phyloP scores from a whole-genome alignment of 2,113 vertebrate species.

The Forbesichthys papilliferus region DNA sequence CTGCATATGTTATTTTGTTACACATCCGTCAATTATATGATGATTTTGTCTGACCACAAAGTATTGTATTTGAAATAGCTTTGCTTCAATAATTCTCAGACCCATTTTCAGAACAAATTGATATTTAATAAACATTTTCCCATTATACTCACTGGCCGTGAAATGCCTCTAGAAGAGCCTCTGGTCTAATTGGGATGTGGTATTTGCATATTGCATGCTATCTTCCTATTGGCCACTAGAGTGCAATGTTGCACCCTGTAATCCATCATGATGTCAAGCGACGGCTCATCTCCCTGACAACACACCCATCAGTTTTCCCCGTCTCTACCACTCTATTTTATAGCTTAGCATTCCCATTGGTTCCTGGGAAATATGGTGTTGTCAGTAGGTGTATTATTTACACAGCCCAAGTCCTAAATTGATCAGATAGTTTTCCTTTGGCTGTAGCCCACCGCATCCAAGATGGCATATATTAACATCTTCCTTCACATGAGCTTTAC shows the following conservation, averaged over 20 bases:
- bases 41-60: too few relatives aligned
- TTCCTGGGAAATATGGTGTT: constrained; percentile 48
- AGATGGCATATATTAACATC: constrained; percentile 51
- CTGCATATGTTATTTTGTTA: neutral
- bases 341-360: constrained; percentile 31
- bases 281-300: constrained; percentile 22
- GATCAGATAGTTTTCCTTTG: constrained; percentile 43
- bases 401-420: constrained; percentile 43
- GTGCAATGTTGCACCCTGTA: constrained; percentile 65
- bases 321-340: constrained; percentile 40
- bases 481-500: constrained; percentile 35
- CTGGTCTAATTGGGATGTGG: neutral
- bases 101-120: neutral
- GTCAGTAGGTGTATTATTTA: constrained; percentile 46
- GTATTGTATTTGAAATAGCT: too few relatives aligned
- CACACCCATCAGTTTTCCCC: constrained; percentile 49
- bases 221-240: constrained; percentile 49
- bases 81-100: neutral
- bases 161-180: neutral
- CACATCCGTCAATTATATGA: too few relatives aligned
- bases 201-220: neutral
- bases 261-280: constrained; percentile 8
- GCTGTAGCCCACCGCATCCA: constrained; percentile 28
- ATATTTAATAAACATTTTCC: neutral
- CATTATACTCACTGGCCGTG: neutral